Conservation (phyloP, 2,797 vertebrate species). For the Brachyalestes nurse region DNA sequence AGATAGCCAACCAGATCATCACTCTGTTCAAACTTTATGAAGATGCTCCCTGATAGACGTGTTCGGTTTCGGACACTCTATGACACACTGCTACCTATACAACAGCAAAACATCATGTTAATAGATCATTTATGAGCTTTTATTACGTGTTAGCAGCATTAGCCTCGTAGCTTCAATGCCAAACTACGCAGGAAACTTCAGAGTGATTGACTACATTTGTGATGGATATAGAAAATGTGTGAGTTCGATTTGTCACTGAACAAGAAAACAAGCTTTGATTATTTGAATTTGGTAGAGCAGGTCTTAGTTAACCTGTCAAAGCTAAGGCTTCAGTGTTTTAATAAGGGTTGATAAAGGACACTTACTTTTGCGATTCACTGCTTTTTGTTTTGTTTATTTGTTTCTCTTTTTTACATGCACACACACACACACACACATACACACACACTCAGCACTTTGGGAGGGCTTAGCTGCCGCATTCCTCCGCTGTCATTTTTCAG, state of each 20-base stretch:
- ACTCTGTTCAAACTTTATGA: too few relatives aligned
- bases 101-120: too few relatives aligned
- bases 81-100: too few relatives aligned
- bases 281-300: background rate
- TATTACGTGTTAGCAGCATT: too few relatives aligned
- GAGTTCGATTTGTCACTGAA: background rate
- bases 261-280: too few relatives aligned
- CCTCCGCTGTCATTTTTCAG: slow-evolving; percentile 1
- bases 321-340: background rate
- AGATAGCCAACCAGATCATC: too few relatives aligned
- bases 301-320: background rate
- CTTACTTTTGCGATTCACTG: background rate
- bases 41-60: too few relatives aligned
- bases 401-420: too few relatives aligned
- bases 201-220: background rate
- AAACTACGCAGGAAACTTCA: background rate
- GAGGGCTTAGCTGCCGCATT: slow-evolving; percentile 1
- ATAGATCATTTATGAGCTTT: too few relatives aligned
- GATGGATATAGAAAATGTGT: too few relatives aligned
- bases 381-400: too few relatives aligned
- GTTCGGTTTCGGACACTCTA: background rate
- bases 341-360: background rate
- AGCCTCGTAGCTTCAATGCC: too few relatives aligned
- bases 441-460: slow-evolving; percentile 13
- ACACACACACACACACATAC: slow-evolving; percentile 11